These are phyloP conservation scores for Anisognathus igniventris DNA, from an alignment of 2,797 vertebrate genomes.

Conservation along the genomic window DNA sequence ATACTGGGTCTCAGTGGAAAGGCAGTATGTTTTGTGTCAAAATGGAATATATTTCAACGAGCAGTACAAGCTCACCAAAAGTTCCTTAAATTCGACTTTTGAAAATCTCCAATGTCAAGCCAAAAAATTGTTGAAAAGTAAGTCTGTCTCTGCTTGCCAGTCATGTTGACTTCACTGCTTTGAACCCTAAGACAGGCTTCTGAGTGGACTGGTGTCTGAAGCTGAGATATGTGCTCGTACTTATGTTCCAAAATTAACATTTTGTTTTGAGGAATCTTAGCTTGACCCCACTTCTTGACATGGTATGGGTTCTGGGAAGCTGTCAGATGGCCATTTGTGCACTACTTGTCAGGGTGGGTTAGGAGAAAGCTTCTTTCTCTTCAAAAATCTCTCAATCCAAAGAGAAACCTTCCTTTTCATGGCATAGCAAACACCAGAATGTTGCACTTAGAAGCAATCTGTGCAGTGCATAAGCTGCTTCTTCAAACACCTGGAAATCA, in stretches of 20 bases:
- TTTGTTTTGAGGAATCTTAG: neutral
- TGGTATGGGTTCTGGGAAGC: neutral
- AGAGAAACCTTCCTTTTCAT: neutral
- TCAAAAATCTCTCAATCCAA: neutral
- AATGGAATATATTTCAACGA: conserved; percentile 8
- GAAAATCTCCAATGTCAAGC: neutral
- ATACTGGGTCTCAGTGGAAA: neutral
- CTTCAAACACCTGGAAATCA: neutral
- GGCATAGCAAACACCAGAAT: neutral
- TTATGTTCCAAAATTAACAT: neutral
- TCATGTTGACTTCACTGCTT: neutral
- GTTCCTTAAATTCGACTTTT: neutral
- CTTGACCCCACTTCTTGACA: neutral
- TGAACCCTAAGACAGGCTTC: neutral
- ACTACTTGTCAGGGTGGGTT: neutral
- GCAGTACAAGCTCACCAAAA: neutral
- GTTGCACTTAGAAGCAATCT: neutral
- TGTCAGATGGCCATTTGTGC: neutral
- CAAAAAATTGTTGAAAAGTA: neutral
- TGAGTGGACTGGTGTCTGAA: neutral
- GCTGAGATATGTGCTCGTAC: neutral
- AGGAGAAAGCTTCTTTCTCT: neutral
- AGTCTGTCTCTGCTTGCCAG: neutral
- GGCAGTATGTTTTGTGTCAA: neutral
- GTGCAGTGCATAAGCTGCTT: neutral